Conservation (phyloP, 1,140 invertebrate species). For the Papilio xuthus region DNA sequence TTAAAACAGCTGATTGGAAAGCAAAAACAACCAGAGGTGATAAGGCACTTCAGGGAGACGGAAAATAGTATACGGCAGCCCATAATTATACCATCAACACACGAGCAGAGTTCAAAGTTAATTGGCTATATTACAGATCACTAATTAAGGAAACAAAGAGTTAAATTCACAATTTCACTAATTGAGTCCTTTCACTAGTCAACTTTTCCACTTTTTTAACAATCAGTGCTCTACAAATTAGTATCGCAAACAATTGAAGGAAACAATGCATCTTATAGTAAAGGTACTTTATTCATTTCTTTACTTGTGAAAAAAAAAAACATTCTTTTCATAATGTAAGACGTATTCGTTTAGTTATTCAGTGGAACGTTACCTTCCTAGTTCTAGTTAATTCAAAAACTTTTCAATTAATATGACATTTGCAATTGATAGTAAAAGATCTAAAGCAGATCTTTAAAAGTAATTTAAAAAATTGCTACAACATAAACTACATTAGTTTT, state of each 20-base stretch:
- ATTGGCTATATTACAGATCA: background rate
- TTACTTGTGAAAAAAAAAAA: background rate
- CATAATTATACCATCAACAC: background rate
- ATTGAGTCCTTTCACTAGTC: background rate
- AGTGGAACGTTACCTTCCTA: background rate
- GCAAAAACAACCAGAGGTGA: too few relatives aligned
- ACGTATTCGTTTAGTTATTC: background rate
- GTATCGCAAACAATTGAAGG: background rate
- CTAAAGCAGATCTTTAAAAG: constrained; percentile 9
- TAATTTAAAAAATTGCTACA: constrained; percentile 9
- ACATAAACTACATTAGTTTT: constrained; percentile 17
- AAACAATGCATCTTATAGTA: too few relatives aligned
- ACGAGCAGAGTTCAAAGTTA: background rate
- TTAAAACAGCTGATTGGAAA: too few relatives aligned
- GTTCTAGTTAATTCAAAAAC: background rate
- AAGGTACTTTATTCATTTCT: too few relatives aligned
- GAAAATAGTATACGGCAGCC: background rate
- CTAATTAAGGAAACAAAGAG: constrained; percentile 1
- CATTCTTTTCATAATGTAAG: background rate
- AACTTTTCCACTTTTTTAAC: background rate
- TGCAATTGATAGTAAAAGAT: background rate
- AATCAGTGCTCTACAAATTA: background rate
- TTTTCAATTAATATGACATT: constrained; percentile 8
- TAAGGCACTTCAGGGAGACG: background rate
- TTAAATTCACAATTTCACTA: constrained; percentile 18